phyloP scores from a whole-genome alignment of 2,797 vertebrate genomes.

The Glyptemys insculpta region DNA sequence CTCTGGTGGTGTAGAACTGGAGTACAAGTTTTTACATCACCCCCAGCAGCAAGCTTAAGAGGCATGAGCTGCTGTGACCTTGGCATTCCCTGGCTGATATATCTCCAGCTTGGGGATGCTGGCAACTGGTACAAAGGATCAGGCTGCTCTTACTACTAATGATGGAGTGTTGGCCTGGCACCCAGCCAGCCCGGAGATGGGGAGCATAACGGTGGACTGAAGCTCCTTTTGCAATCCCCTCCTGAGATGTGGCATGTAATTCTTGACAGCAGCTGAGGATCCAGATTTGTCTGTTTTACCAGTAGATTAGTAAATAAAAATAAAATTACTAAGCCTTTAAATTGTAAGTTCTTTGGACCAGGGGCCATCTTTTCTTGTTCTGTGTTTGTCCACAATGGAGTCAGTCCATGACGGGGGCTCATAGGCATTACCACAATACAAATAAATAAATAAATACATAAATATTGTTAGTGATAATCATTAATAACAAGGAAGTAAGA shows the following conservation, averaged over 20 bases:
- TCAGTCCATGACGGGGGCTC: neutral
- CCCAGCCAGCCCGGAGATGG: neutral
- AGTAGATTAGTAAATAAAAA: neutral
- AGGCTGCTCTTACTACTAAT: neutral
- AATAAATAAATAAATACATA: neutral
- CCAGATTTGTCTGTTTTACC: neutral
- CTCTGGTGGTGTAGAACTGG: neutral
- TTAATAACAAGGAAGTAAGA: neutral
- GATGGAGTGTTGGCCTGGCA: neutral
- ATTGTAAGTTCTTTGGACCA: neutral
- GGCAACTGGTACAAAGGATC: neutral
- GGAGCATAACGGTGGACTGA: neutral
- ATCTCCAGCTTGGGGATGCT: neutral
- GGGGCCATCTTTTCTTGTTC: neutral
- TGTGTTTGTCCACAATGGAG: neutral
- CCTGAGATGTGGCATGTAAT: neutral
- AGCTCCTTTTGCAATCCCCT: neutral
- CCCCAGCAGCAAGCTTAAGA: neutral
- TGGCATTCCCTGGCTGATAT: neutral
- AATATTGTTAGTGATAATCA: neutral
- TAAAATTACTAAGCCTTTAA: neutral
- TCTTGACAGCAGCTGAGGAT: neutral
- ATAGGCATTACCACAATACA: neutral
- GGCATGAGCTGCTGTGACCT: neutral
- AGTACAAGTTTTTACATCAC: neutral